Evolutionary conservation across 2,797 vertebrate genomes (phyloP).

Genomic region (Tadarida brasiliensis): DNA sequence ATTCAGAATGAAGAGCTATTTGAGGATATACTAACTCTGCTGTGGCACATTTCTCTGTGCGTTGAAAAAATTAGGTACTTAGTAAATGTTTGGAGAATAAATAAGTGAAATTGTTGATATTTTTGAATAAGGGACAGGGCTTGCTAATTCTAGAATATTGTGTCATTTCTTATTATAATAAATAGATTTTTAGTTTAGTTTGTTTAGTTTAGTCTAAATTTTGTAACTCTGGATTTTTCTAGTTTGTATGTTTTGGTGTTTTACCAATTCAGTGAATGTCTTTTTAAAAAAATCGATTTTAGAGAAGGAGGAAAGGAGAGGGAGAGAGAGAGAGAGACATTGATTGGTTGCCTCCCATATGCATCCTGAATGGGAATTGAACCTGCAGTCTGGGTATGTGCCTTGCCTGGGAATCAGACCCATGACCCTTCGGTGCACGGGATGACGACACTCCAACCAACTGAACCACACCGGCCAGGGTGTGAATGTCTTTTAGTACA

Average conservation of each 20-base stretch:
- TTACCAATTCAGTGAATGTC: background rate
- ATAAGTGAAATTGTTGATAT: background rate
- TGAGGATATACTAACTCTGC: background rate
- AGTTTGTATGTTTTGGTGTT: background rate
- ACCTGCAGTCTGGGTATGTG: too few relatives aligned
- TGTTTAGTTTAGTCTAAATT: slow-evolving; percentile 10
- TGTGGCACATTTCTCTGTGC: background rate
- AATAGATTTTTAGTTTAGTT: background rate
- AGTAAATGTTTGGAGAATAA: background rate
- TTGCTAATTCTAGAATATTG: slow-evolving; percentile 5
- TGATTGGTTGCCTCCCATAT: too few relatives aligned
- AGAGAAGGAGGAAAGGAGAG: too few relatives aligned
- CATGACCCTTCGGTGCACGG: too few relatives aligned
- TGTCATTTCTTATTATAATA: slow-evolving; percentile 13
- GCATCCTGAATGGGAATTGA: too few relatives aligned
- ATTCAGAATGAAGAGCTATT: slow-evolving; percentile 9
- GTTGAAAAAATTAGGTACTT: slow-evolving; percentile 20
- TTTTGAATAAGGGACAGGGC: background rate
- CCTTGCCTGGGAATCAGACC: too few relatives aligned
- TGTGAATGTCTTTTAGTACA: background rate
- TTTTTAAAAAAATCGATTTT: too few relatives aligned
- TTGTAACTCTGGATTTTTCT: background rate
- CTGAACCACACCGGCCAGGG: too few relatives aligned
- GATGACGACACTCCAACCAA: too few relatives aligned
- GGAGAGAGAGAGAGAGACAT: too few relatives aligned